These are phyloP conservation scores for Setipinna tenuifilis DNA, from an alignment of 2,797 vertebrate species.

Conservation along the genomic window DNA sequence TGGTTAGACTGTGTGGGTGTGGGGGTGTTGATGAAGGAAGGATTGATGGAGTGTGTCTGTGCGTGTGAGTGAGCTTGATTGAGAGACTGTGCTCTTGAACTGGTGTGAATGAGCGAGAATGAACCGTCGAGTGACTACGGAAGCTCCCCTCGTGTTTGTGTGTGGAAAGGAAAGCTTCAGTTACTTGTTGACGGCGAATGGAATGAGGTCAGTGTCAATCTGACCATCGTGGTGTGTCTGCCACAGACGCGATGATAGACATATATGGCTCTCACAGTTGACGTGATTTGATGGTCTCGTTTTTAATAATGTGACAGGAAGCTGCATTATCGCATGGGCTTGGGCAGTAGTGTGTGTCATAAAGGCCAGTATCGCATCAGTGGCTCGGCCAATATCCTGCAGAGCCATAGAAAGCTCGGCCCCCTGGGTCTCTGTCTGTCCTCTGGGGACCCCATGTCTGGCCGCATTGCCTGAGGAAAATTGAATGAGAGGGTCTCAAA, in stretches of 20 bases:
- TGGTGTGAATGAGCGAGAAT: slow-evolving; percentile 7
- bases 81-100: neutral
- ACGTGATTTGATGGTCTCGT: neutral
- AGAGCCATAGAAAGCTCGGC: neutral
- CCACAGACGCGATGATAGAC: no score
- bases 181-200: neutral
- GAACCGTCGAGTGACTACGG: neutral
- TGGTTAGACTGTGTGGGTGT: slow-evolving; percentile 13
- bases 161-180: neutral
- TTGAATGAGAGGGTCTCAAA: neutral
- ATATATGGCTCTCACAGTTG: neutral
- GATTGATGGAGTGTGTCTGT: slow-evolving; percentile 20
- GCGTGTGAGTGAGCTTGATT: neutral
- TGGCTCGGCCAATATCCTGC: neutral
- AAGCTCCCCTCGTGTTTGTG: neutral
- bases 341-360: neutral
- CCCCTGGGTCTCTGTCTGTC: neutral
- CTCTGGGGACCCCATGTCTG: neutral
- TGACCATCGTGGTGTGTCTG: neutral
- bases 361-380: neutral
- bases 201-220: neutral
- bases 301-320: neutral
- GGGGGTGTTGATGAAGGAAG: neutral
- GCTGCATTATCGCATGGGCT: neutral
- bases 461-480: neutral